A percentile compares a stretch with the other conserved stretches of the same genome.
These are phyloP conservation scores for Oryzias javanicus DNA, from an alignment of 2,113 vertebrate genomes.

Conservation along the genomic window DNA sequence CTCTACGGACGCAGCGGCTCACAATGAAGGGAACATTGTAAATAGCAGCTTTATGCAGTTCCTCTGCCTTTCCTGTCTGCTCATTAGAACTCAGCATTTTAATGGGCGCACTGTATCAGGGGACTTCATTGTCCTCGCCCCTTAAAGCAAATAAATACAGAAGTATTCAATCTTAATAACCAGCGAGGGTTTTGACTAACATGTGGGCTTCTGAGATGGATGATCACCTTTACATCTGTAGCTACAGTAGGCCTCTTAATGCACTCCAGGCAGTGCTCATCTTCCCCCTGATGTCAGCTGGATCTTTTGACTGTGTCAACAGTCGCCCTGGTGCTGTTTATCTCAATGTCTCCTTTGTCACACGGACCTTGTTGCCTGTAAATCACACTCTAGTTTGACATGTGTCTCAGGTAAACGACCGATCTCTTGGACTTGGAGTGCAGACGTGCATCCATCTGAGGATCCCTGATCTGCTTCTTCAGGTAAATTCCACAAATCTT, in stretches of 20 bases:
- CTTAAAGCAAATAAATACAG: conserved; percentile 25
- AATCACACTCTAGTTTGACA: neutral
- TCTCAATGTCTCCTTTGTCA: conserved; percentile 1
- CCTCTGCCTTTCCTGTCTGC: conserved; percentile 14
- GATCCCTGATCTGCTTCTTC: too few relatives aligned
- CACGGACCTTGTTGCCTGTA: neutral
- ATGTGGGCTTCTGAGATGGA: conserved; percentile 34
- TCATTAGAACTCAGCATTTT: conserved; percentile 32
- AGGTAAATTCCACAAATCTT: too few relatives aligned
- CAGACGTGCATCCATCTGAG: too few relatives aligned
- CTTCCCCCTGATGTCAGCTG: conserved; percentile 57
- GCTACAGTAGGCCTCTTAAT: conserved; percentile 40
- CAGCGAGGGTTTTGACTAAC: conserved; percentile 28
- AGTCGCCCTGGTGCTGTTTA: conserved; percentile 7
- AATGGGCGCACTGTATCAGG: conserved; percentile 13
- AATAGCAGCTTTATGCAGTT: conserved; percentile 21
- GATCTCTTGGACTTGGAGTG: neutral
- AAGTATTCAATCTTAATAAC: conserved; percentile 27
- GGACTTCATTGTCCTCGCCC: neutral
- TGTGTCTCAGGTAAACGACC: neutral
- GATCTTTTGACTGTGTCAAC: conserved; percentile 27
- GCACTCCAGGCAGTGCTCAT: conserved; percentile 42
- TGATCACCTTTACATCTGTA: conserved; percentile 50
- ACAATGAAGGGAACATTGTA: conserved; percentile 28
- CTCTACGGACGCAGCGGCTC: conserved; percentile 10